These are phyloP conservation scores for Acleris literana DNA, from an alignment of 2,888 invertebrate genomes.

Conservation along the genomic window DNA sequence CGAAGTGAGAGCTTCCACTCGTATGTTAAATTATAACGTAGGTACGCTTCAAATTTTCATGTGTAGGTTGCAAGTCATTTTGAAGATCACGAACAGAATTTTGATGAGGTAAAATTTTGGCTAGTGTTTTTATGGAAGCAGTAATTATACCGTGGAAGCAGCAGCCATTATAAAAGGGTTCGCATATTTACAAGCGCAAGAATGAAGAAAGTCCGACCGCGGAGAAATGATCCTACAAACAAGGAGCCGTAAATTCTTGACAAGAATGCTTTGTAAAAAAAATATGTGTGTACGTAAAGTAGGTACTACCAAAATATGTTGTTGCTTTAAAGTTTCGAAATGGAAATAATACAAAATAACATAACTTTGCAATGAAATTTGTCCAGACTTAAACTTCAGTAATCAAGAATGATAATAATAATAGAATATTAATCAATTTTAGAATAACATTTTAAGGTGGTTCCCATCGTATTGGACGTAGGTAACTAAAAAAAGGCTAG, in stretches of 20 bases:
- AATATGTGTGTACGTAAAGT: background rate
- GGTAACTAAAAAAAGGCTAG: too few relatives aligned
- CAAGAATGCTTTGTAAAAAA: constrained; percentile 29
- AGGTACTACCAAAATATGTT: too few relatives aligned
- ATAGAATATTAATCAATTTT: too few relatives aligned
- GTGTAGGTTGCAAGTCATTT: constrained; percentile 47
- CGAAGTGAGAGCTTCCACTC: constrained; percentile 4
- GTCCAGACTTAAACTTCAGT: too few relatives aligned
- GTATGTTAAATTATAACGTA: constrained; percentile 32
- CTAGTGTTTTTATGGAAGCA: constrained; percentile 53
- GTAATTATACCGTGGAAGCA: constrained; percentile 60
- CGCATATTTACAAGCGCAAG: constrained; percentile 56
- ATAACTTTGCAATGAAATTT: too few relatives aligned
- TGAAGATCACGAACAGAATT: constrained; percentile 52
- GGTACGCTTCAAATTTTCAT: constrained; percentile 43
- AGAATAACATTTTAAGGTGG: too few relatives aligned
- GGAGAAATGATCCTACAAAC: constrained; percentile 43
- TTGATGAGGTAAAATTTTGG: constrained; percentile 59
- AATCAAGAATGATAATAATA: too few relatives aligned
- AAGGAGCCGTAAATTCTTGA: constrained; percentile 28
- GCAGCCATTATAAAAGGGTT: constrained; percentile 61
- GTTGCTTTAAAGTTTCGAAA: too few relatives aligned
- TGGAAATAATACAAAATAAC: too few relatives aligned
- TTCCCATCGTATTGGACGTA: too few relatives aligned
- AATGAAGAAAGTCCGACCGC: constrained; percentile 47